These are phyloP conservation scores for Xanthia togata DNA, from an alignment of 2,888 invertebrate genomes.

Conservation along the genomic window DNA sequence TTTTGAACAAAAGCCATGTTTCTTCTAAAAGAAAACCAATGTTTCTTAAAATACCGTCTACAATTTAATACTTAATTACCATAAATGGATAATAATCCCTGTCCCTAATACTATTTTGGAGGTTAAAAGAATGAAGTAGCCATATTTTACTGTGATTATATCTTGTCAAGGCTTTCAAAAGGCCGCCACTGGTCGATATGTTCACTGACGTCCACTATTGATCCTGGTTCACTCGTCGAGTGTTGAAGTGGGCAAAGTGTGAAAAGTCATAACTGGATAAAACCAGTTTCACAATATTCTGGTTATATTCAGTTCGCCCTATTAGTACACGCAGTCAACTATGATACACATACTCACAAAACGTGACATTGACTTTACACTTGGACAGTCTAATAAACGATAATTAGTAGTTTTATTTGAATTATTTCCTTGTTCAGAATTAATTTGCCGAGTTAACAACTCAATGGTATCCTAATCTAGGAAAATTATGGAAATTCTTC, in stretches of 20 bases:
- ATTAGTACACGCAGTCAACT: constrained; percentile 18
- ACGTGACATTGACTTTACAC: constrained; percentile 57
- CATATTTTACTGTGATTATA: constrained; percentile 28
- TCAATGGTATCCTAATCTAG: constrained; percentile 28
- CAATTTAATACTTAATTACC: constrained; percentile 5
- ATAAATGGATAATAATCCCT: constrained; percentile 8
- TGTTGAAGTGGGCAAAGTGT: constrained; percentile 32
- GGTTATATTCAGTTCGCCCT: constrained; percentile 36
- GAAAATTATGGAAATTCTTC: constrained; percentile 4
- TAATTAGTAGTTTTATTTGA: too few relatives aligned
- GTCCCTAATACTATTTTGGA: constrained; percentile 9
- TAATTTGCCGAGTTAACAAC: constrained; percentile 15
- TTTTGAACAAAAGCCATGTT: background rate
- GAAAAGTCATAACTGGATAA: constrained; percentile 47
- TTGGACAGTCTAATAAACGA: constrained; percentile 25
- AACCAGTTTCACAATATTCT: constrained; percentile 48
- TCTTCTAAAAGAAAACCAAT: background rate
- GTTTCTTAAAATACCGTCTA: background rate
- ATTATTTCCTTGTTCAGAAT: constrained; percentile 51
- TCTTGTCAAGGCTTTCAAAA: constrained; percentile 57
- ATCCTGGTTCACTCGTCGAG: constrained; percentile 52
- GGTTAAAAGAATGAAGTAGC: constrained; percentile 17
- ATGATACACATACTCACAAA: constrained; percentile 17
- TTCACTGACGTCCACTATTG: constrained; percentile 48
- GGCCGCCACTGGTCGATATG: constrained; percentile 55